phyloP scores from a whole-genome alignment of 2,888 invertebrate species.

The Leistus spinibarbis region DNA sequence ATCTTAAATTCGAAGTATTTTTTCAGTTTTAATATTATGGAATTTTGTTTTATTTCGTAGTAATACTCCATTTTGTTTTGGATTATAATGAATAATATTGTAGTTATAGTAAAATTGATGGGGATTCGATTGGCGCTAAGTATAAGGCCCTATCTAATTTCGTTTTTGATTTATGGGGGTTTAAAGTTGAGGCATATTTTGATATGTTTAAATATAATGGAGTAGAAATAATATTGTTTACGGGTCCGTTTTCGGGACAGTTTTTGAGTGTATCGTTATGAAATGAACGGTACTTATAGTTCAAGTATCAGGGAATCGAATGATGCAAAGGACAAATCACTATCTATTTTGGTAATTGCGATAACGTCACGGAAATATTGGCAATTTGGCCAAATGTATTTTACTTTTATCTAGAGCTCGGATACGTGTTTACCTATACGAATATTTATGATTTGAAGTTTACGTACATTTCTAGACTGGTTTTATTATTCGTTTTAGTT shows the following conservation, averaged over 20 bases:
- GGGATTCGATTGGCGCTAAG: neutral
- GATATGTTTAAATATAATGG: neutral
- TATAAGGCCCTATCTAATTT: neutral
- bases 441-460: neutral
- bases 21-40: neutral
- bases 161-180: neutral
- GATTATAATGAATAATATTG: neutral
- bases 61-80: neutral
- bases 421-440: neutral
- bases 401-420: neutral
- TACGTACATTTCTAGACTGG: neutral
- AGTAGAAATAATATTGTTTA: no score
- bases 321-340: neutral
- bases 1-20: neutral
- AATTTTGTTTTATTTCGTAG: no score
- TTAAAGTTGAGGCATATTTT: neutral
- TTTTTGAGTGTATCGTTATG: no score
- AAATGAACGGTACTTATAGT: neutral
- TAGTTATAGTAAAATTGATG: neutral
- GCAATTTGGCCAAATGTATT: neutral
- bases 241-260: no score
- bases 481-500: neutral
- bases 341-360: neutral
- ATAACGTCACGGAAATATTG: neutral
- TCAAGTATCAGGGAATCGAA: neutral